Evolutionary conservation across 2,113 vertebrate species (phyloP).

Genomic region (Upupa epops): DNA sequence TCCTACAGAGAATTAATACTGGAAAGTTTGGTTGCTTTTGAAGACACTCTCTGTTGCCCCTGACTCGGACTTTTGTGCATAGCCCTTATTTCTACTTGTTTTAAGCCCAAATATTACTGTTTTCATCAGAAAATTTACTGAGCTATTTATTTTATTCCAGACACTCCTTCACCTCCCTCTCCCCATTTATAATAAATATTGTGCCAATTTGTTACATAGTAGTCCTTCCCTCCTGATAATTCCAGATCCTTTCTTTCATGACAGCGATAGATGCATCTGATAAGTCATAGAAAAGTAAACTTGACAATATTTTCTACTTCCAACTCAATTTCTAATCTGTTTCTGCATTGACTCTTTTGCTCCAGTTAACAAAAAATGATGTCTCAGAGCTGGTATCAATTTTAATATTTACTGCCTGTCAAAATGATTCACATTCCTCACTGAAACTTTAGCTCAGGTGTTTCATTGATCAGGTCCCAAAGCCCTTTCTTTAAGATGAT

Average conservation of each 20-base stretch:
- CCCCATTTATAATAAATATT: neutral
- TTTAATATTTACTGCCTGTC: conserved; percentile 60
- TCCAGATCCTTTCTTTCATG: neutral
- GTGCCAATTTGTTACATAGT: neutral
- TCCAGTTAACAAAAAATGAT: conserved; percentile 36
- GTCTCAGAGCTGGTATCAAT: conserved; percentile 34
- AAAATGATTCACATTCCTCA: conserved; percentile 16
- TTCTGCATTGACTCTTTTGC: conserved; percentile 38
- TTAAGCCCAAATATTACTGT: neutral
- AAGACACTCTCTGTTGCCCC: neutral
- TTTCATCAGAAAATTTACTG: neutral
- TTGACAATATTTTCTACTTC: conserved; percentile 1
- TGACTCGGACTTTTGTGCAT: neutral
- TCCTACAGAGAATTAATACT: neutral
- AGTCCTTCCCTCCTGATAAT: neutral
- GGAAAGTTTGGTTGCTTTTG: neutral
- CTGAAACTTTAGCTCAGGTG: conserved; percentile 9
- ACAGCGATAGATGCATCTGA: neutral
- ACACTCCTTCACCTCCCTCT: neutral
- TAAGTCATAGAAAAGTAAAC: conserved; percentile 32
- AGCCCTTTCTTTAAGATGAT: neutral
- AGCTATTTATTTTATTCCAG: neutral
- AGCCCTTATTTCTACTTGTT: neutral
- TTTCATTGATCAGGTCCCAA: conserved; percentile 49
- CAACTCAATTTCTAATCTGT: conserved; percentile 37